phyloP scores from a whole-genome alignment of 1,140 invertebrate species.

The Diabrotica virgifera region DNA sequence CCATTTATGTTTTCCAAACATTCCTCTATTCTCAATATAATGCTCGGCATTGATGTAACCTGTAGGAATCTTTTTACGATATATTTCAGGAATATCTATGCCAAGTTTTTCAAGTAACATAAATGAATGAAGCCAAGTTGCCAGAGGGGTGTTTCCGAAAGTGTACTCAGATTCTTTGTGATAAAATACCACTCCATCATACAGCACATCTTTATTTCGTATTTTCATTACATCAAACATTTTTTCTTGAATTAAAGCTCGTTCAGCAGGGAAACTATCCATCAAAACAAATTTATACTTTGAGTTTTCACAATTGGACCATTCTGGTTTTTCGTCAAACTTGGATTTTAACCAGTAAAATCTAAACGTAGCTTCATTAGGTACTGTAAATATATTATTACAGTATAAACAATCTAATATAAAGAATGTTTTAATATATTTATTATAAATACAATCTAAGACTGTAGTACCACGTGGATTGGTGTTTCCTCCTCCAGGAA shows the following conservation, averaged over 20 bases:
- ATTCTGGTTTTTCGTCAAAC: conserved; percentile 58
- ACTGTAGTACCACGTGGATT: conserved; percentile 54
- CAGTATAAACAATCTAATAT: conserved; percentile 81
- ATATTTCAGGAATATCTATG: conserved; percentile 50
- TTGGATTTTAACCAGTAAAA: conserved; percentile 73
- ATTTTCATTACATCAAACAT: conserved; percentile 47
- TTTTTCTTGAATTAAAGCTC: conserved; percentile 48
- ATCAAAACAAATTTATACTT: conserved; percentile 26
- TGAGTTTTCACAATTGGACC: conserved; percentile 16
- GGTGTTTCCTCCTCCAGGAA: conserved; percentile 70
- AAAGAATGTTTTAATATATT: conserved; percentile 63
- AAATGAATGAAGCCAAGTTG: conserved; percentile 83
- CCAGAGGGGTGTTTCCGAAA: conserved; percentile 75
- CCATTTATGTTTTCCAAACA: conserved; percentile 13
- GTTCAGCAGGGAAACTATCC: conserved; percentile 28
- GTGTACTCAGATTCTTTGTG: conserved; percentile 76
- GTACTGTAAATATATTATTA: conserved; percentile 70
- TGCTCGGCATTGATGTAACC: conserved; percentile 29
- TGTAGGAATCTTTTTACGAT: conserved; percentile 48
- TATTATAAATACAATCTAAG: conserved; percentile 77
- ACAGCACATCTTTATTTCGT: conserved; percentile 42
- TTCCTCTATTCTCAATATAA: conserved; percentile 25
- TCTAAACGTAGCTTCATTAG: conserved; percentile 75
- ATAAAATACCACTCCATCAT: conserved; percentile 82
- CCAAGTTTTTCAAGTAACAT: conserved; percentile 81